Base-by-base conservation (phyloP, 2,888 invertebrate genomes). In the Ypsolopha sequella region DNA sequence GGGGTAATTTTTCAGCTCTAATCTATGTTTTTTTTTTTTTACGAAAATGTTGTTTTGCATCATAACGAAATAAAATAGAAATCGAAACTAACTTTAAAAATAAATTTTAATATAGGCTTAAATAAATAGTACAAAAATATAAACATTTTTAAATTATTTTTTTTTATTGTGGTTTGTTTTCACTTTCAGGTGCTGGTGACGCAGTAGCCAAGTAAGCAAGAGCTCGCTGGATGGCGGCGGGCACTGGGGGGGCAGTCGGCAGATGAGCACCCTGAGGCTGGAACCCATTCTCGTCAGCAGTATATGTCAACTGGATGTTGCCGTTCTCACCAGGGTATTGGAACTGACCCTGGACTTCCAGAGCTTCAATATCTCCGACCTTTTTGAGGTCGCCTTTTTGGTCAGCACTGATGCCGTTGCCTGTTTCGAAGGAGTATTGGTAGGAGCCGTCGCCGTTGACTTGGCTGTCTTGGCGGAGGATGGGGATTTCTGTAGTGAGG, bases 231-330 rank as follows among this genome's bases (percentile, higher is more conserved):
- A 93, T 93, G 55, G 90, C 89, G 52, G 88, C 90, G 33, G 93
- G 93, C 53, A 92, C 91, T 59, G 92, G 92, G 39, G 93, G 93
- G 7, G 91, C 88, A 8, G 89, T 90, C 36, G 91, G 91, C n/a
- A 91, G 69, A 61, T 90, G 90, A 8, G 84, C 87, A 3, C 90
- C 89, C 60, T 79, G 87, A 0, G 91, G 91, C 65, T 91, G 90
- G 86, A 88, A 92, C 24, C 92, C 92, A 60, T 92, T 91, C 68
- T 92, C 92, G 59, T 93, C 92, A 56, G 93, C 92, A 41, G 87
- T 81, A 74, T 92, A 93, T 0, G 89, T 88, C 56, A 92, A 66
- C 56, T 89, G 88, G 64, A 91, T 90, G 58, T 85, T 82, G 24
- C 91, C 91, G 58, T 92, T 89, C 1, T 91, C 91, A 35, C 90